These are phyloP conservation scores for Aromia moschata DNA, from an alignment of 2,888 invertebrate genomes.

Conservation along the genomic window DNA sequence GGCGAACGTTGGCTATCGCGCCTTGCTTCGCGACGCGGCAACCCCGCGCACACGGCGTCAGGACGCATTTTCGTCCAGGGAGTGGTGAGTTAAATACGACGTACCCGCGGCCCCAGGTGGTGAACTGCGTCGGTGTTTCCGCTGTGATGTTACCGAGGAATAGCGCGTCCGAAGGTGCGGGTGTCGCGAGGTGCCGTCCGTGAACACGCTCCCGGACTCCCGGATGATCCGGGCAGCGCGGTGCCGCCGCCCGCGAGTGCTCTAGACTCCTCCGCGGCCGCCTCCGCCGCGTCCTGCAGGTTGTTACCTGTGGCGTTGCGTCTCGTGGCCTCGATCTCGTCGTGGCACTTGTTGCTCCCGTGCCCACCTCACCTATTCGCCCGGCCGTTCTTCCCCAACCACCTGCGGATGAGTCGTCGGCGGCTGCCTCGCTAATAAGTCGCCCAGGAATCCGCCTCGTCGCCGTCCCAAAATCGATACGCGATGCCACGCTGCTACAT, in stretches of 20 bases:
- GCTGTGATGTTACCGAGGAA: constrained; percentile 21
- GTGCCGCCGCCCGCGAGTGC: constrained; percentile 24
- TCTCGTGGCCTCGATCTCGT: constrained; percentile 52
- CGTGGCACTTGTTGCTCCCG: constrained; percentile 59
- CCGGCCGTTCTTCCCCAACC: constrained; percentile 56
- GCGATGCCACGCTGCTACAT: constrained; percentile 80
- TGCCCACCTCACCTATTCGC: constrained; percentile 55
- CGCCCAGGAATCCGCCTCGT: constrained; percentile 14
- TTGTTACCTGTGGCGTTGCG: constrained; percentile 60
- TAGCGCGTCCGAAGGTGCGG: constrained; percentile 4
- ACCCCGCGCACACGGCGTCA: constrained; percentile 53
- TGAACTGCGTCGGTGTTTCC: constrained; percentile 14
- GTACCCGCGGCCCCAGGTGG: constrained; percentile 35
- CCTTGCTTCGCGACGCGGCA: too few relatives aligned
- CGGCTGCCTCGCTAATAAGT: constrained; percentile 10
- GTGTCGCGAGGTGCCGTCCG: constrained; percentile 38
- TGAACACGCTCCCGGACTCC: constrained; percentile 21
- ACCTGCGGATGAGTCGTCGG: constrained; percentile 52
- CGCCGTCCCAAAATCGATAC: constrained; percentile 29
- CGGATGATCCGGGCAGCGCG: constrained; percentile 31
- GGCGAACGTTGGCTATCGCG: too few relatives aligned
- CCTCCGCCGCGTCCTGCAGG: constrained; percentile 44
- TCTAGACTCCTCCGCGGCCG: constrained; percentile 30
- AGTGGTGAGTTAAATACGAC: constrained; percentile 55
- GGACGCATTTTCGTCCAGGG: constrained; percentile 60